A percentile compares a stretch with the other conserved stretches of the same genome.
phyloP scores from a whole-genome alignment of 2,888 invertebrate species.

The Xylota sylvarum region DNA sequence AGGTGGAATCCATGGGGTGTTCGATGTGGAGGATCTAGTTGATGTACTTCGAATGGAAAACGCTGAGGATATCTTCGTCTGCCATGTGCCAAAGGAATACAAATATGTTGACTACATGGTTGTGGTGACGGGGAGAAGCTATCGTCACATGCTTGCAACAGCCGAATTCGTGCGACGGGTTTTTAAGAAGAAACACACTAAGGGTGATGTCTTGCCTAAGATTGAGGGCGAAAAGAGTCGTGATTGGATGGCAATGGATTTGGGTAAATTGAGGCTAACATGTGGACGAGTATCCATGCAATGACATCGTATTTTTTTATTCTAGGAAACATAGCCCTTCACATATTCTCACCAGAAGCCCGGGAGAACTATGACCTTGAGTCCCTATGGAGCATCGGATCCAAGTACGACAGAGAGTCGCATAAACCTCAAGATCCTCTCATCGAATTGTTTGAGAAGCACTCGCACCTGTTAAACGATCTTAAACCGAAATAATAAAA shows the following conservation, averaged over 20 bases:
- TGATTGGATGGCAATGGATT: conserved; percentile 96
- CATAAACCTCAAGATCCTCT: conserved; percentile 87
- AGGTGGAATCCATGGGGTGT: conserved; percentile 95
- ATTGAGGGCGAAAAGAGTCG: conserved; percentile 91
- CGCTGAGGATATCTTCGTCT: conserved; percentile 92
- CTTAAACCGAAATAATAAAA: conserved; percentile 72
- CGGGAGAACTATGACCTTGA: conserved; percentile 94
- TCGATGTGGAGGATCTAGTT: conserved; percentile 94
- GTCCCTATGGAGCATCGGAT: conserved; percentile 95
- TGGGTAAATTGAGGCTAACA: conserved; percentile 87
- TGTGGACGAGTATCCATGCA: background rate
- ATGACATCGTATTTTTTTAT: conserved; percentile 72
- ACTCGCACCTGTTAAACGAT: conserved; percentile 86
- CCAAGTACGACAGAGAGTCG: conserved; percentile 90
- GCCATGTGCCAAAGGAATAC: conserved; percentile 89
- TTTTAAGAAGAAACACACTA: conserved; percentile 89
- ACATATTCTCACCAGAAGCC: conserved; percentile 91
- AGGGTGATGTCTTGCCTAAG: conserved; percentile 89
- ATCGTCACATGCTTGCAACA: conserved; percentile 90
- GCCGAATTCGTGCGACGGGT: conserved; percentile 91
- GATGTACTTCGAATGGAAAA: conserved; percentile 91
- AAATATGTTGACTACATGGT: conserved; percentile 95
- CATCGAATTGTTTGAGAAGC: conserved; percentile 88
- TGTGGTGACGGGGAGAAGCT: conserved; percentile 90
- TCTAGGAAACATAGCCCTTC: conserved; percentile 95